Base-by-base conservation (phyloP, 1,140 invertebrate genomes). In the Drosophila biarmipes region DNA sequence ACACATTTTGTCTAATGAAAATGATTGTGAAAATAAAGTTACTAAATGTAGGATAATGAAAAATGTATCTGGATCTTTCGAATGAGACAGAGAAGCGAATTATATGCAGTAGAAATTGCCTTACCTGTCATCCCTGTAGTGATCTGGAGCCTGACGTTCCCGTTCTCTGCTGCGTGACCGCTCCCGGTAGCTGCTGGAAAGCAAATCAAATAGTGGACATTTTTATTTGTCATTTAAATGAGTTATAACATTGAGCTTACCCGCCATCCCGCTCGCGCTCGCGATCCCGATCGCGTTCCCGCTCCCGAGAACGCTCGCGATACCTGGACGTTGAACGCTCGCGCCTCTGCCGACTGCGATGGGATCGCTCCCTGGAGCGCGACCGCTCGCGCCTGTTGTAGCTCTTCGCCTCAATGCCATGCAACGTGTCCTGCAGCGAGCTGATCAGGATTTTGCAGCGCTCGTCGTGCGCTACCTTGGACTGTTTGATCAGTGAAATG, bases 401-500 rank as follows among this genome's bases (percentile, higher is more conserved):
- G 34, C 78, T 92, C 77, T 86, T 91, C 38, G 75, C 87, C 56
- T 92, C 90, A 66, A 92, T 79, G 94, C 75, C 98, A 92, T 98
- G 96, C 29, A 99, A 93, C 17, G 99, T 99, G 91, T 99, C 99
- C 93, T 99, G 97, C 1, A 99, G 94, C 0, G 98, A 98, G 84
- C 96, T 98, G 55, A 99, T 98, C 11, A 99, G 93, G 75, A 99
- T 99, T 93, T 99, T 99, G 93, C 99, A 99, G 40, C 99, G 94
- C 91, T 99, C 99, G 93, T 99, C 99, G 90, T 97, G 96, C 0
- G 98, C 97, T 58, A 99, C 97, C 93, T 99, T 99, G 17, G 98
- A 99, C 93, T 99, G 98, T 93, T 99, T 99, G 66, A 99, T 99
- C 17, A 99, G 93, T 5, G 98, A 99, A 78, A 99, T 99, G 2